Evolutionary conservation across 2,888 invertebrate genomes (phyloP), one percentile per base, ranked within the genome.

Genomic region (Cyclophora albipunctata): DNA sequence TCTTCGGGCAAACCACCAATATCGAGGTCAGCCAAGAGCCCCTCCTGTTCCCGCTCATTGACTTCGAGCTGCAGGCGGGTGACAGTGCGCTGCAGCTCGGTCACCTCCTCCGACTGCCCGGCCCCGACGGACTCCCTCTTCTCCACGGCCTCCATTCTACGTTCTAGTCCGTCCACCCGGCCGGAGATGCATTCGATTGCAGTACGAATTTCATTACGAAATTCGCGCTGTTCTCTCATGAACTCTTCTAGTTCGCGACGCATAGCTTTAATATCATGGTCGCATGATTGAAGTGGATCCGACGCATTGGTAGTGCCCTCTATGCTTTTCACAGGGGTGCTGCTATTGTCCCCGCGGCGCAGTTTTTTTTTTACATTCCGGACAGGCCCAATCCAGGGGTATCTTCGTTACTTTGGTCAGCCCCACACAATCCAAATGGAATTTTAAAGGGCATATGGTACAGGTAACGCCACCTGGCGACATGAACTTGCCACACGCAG

Each of bases 21-120:
- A 34, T 51, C 47, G 3, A 47, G 37, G 34, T 50, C 50, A 1
- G 45, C 34, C 5, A 43, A 45, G 2, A 50, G 5, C 7, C 35
- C 6, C n/a, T 50, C 50, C 41, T 50, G 50, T 5, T 50, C 50
- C 34, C 46, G 43, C 0, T 50, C 46, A 40, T 46, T 44, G 7
- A 50, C 43, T 7, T 50, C 50, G 3, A 34, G 41, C 34, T 50
- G 40, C 1, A 50, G 46, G 4, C 40, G 44, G 2, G 33, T 5
- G 2, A 50, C 44, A 2, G 46, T 50, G 6, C 41, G 44, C 40
- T 46, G 40, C 7, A 50, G 50, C 2, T 46, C 34, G 1, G 46
- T 42, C 5, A 45, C 34, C 44, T 45, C 44, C 3, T 20, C 33
- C 20, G 44, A 37, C 4, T 5, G 5, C 4, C 6, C 5, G 42